A percentile compares a stretch with the other conserved stretches of the same genome.
phyloP scores from a whole-genome alignment of 2,888 invertebrate species.

The Serrognathus titanus region DNA sequence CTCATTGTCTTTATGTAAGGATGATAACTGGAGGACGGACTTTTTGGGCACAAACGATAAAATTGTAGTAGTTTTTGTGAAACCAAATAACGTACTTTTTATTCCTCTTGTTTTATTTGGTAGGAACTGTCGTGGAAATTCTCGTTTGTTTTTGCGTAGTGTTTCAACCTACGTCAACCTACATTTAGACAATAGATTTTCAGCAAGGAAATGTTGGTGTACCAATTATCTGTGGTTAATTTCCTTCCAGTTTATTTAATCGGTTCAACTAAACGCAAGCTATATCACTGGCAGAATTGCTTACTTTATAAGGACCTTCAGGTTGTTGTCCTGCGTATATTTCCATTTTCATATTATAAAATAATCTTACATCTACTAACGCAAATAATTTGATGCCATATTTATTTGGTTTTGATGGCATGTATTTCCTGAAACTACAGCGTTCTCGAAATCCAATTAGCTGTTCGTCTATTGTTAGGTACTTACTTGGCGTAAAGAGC shows the following conservation, averaged over 20 bases:
- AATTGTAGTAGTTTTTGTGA: too few species aligned
- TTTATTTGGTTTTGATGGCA: constrained; percentile 15
- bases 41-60: not conserved
- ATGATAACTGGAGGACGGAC: constrained; percentile 26
- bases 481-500: constrained; percentile 12
- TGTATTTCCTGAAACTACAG: constrained; percentile 18
- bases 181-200: not conserved
- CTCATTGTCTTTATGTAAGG: constrained; percentile 26
- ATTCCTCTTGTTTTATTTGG: constrained; percentile 12
- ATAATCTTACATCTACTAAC: constrained; percentile 18
- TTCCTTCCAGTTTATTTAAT: too few species aligned
- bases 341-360: constrained; percentile 20
- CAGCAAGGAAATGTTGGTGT: too few species aligned
- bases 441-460: constrained; percentile 4
- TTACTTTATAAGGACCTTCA: constrained; percentile 15
- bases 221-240: too few species aligned
- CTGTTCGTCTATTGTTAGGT: constrained; percentile 13
- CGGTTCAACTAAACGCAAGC: too few species aligned
- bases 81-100: not conserved
- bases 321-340: constrained; percentile 21
- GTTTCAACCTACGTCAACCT: constrained; percentile 20
- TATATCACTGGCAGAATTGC: not conserved
- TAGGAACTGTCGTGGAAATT: constrained; percentile 19
- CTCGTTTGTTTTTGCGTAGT: constrained; percentile 17
- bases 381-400: constrained; percentile 20